phyloP scores from a whole-genome alignment of 1,140 invertebrate species.

The Drosophila equinoxialis region DNA sequence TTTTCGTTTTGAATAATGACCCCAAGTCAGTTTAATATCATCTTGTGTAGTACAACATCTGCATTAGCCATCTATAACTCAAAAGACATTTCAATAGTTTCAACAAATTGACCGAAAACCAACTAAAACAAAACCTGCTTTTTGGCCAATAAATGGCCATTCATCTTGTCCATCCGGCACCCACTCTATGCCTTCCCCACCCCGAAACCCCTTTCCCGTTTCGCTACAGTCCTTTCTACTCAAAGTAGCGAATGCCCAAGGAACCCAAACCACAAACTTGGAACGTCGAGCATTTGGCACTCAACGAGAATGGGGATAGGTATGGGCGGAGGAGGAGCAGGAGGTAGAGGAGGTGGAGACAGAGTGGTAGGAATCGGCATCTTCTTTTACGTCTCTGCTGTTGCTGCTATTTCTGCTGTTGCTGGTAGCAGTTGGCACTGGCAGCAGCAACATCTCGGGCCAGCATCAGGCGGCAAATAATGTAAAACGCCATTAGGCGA shows the following conservation, averaged over 20 bases:
- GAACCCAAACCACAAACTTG: conserved; percentile 63
- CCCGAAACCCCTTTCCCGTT: background rate
- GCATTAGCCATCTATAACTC: conserved; percentile 49
- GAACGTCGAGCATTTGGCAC: conserved; percentile 58
- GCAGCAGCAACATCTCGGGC: conserved; percentile 50
- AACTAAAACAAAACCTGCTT: conserved; percentile 58
- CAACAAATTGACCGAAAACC: conserved; percentile 58
- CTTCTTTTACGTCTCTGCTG: conserved; percentile 40
- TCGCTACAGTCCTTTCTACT: conserved; percentile 23
- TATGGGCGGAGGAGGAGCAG: background rate
- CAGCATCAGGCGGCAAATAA: conserved; percentile 83
- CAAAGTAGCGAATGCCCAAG: conserved; percentile 37
- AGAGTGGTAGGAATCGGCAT: conserved; percentile 26
- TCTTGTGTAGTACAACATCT: conserved; percentile 20
- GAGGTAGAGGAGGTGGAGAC: background rate
- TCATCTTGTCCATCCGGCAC: conserved; percentile 61
- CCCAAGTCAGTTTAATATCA: background rate
- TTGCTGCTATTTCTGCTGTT: conserved; percentile 52
- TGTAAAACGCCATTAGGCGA: conserved; percentile 83
- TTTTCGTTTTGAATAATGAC: background rate
- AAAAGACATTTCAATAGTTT: conserved; percentile 57
- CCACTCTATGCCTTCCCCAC: background rate
- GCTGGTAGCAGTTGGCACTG: conserved; percentile 73
- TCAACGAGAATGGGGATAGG: conserved; percentile 24
- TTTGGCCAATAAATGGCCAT: conserved; percentile 72